A percentile compares a stretch with the other conserved stretches of the same genome.
phyloP scores from a whole-genome alignment of 2,113 vertebrate species.

The Nanger granti region DNA sequence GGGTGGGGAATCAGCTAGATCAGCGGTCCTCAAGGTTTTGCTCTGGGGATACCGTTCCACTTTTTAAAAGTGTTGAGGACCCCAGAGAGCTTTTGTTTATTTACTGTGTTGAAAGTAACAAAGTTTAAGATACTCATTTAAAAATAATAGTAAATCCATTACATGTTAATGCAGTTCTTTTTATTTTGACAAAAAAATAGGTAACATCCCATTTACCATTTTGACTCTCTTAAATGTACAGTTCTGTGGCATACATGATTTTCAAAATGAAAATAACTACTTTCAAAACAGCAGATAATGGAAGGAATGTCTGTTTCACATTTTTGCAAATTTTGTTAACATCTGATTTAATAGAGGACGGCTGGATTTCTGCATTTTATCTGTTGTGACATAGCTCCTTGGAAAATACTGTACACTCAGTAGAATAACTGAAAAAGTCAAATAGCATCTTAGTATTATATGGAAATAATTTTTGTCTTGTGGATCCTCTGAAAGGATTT shows the following conservation, averaged over 20 bases:
- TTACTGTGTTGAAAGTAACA: background rate
- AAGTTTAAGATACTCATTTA: background rate
- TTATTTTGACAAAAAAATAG: conserved; percentile 16
- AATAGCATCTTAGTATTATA: background rate
- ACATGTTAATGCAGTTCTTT: background rate
- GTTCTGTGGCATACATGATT: background rate
- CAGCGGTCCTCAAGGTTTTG: background rate
- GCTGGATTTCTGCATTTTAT: background rate
- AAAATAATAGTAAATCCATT: background rate
- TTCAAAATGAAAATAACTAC: background rate
- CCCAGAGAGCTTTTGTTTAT: background rate
- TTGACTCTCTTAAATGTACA: background rate
- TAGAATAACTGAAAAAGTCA: background rate
- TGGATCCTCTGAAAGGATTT: background rate
- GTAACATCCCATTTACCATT: background rate
- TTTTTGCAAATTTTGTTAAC: background rate
- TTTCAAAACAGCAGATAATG: background rate
- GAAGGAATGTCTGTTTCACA: background rate
- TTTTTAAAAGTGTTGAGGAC: background rate
- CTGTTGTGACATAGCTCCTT: background rate
- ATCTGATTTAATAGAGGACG: background rate
- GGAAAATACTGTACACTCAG: background rate
- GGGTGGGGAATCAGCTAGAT: background rate
- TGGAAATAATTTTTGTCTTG: background rate
- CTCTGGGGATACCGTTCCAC: background rate